These are phyloP conservation scores for Jaculus jaculus DNA, from an alignment of 2,113 vertebrate genomes.

Conservation along the genomic window DNA sequence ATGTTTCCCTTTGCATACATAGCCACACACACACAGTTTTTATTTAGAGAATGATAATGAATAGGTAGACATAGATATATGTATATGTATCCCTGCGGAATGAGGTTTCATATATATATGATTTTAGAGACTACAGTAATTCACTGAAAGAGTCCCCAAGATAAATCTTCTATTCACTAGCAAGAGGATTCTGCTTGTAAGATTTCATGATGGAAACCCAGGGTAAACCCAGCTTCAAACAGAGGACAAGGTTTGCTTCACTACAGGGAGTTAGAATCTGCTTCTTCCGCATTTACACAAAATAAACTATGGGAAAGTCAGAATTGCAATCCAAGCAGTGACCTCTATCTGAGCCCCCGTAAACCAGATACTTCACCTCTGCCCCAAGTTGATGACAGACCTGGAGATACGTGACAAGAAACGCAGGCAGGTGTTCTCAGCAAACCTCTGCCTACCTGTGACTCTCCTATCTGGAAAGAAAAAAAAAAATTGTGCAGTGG, in stretches of 20 bases:
- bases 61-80: no score
- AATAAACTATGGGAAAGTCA: slow-evolving; percentile 76
- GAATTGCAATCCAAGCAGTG: slow-evolving; percentile 75
- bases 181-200: slow-evolving; percentile 65
- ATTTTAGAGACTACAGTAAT: not conserved
- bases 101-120: no score
- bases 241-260: slow-evolving; percentile 72
- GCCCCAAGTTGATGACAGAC: slow-evolving; percentile 59
- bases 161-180: slow-evolving; percentile 60
- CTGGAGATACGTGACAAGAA: not conserved
- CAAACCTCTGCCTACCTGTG: not conserved
- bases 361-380: slow-evolving; percentile 80
- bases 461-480: slow-evolving; percentile 7
- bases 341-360: slow-evolving; percentile 77
- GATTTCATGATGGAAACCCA: slow-evolving; percentile 68
- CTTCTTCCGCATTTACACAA: slow-evolving; percentile 76
- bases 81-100: no score
- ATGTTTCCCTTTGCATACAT: no score
- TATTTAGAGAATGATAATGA: no score
- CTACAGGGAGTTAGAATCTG: slow-evolving; percentile 67
- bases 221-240: slow-evolving; percentile 77
- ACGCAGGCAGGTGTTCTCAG: slow-evolving; percentile 59
- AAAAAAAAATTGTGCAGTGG: slow-evolving; percentile 7
- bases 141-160: slow-evolving; percentile 5
- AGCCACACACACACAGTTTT: no score